Evolutionary conservation across 2,113 vertebrate species (phyloP), one percentile per base, ranked within the genome.

Genomic region (Zapus hudsonius): DNA sequence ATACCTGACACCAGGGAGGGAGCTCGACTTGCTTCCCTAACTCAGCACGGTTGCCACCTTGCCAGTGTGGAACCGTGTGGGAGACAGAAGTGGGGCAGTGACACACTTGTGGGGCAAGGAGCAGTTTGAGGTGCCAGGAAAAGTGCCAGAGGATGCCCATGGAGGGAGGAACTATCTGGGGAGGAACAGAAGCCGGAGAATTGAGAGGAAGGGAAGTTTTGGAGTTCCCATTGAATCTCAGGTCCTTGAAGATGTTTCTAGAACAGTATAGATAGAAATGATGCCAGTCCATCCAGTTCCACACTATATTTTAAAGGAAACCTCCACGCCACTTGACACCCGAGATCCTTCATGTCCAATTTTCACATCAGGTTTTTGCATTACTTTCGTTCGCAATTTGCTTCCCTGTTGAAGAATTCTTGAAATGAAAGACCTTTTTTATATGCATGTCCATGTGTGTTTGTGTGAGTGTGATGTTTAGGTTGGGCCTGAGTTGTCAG

Each of bases 161-260:
- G 47, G 9, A 57, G 52, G 84, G 70, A 31, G 47, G 82, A 27
- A 69, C 15, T 31, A 47, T 83, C 63, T 90, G 55, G 17, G 63
- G 52, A 70, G 64, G 74, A 20, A 42, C 33, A 22, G 64, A 57
- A 74, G 81, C 57, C 67, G 61, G 47, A 42, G 8, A 12, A 10
- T 33, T 85, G 89, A 74, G 27, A 74, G 69, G 22, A 52, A 82
- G 52, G 63, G 17, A 36, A 87, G 66, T 36, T 79, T 91, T 88
- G 31, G 66, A 94, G 57, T 57, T 95, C 38, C 86, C 11, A n/a
- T 29, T 38, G 67, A n/a, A 59, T 94, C 85, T 95, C 38, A 92
- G 78, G 63, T 72, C 7, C n/a, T 3, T 87, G 2, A 9, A 52
- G 59, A 74, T 57, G 27, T 15, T 69, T 90, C 66, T 59, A 12